Evolutionary conservation across 35 echinoderm and acorn worm genomes (phyloP), one percentile per base, ranked within the genome.

Genomic region (Patiria miniata): DNA sequence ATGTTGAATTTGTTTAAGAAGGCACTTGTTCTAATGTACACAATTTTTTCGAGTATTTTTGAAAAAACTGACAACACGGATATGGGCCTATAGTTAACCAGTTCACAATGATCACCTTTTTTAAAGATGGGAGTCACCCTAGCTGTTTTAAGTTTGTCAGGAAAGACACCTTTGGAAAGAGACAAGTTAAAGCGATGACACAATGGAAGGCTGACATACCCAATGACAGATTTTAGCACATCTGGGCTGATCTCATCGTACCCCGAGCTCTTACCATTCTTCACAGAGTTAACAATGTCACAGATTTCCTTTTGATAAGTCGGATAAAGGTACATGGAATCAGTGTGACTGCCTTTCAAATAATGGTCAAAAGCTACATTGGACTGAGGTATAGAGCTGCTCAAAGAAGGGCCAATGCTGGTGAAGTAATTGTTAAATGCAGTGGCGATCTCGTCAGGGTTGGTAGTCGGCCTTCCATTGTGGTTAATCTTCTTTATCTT

Each of bases 401-500:
- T 56, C 53, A 56, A 56, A 56, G 53, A 1, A 56, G 53, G 53
- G 53, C 53, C 53, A 56, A 56, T 56, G 53, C 53, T 56, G n/a
- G 53, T 56, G 53, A 56, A 56, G 53, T 56, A 56, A 56, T 56
- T 56, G 2, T 56, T 56, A 56, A 56, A 56, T n/a, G 53, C 53
- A 56, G 53, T 56, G 53, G 53, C 53, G 14, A 1, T 56, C 53
- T 56, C 53, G 53, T 56, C 3, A 56, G 53, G 53, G 0, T 56
- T 56, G 53, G 53, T 56, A 3, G 53, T 56, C 0, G n/a, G 53
- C 2, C 53, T 56, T 56, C 53, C 53, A 56, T 56, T 56, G 0
- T 56, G 53, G 53, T 56, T 56, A 56, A 56, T 56, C 53, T n/a
- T n/a, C n/a, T 56, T 56, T 17, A 56, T 56, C 53, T 56, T 56